phyloP scores from a whole-genome alignment of 2,113 vertebrate species.

The Xerus inauris region DNA sequence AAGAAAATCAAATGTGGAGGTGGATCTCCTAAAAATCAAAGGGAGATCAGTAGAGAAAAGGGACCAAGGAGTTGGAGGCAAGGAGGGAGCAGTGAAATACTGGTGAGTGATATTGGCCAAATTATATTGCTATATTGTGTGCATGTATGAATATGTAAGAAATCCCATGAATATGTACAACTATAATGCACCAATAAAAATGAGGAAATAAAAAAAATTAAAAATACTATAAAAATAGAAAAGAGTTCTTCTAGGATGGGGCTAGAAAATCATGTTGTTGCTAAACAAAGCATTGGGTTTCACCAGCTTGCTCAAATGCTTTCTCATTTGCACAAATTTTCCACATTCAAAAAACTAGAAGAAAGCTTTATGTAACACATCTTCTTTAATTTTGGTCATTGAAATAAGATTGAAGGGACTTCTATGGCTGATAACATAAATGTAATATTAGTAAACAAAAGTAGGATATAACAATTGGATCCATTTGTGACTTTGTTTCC shows the following conservation, averaged over 20 bases:
- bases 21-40: no score
- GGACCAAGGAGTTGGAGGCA: no score
- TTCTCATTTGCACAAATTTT: not conserved
- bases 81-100: no score
- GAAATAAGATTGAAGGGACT: slow-evolving; percentile 38
- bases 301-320: not conserved
- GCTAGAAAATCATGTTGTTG: not conserved
- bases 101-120: no score
- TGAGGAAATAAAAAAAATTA: no score
- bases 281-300: not conserved
- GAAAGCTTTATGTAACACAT: not conserved
- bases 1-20: no score
- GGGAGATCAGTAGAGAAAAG: no score
- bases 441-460: slow-evolving; percentile 65
- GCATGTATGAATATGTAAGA: no score
- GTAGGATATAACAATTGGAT: slow-evolving; percentile 48
- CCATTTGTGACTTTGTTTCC: slow-evolving; percentile 12
- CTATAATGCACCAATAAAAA: no score
- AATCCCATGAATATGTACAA: no score
- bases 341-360: not conserved
- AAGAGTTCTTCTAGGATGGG: not conserved
- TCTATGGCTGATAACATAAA: slow-evolving; percentile 31
- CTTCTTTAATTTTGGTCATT: slow-evolving; percentile 65
- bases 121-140: no score
- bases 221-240: no score